Percentiles rank a stretch among this genome's conserved stretches.
Evolutionary conservation across 2,113 vertebrate genomes (phyloP).

Genomic region (Trichechus manatus): DNA sequence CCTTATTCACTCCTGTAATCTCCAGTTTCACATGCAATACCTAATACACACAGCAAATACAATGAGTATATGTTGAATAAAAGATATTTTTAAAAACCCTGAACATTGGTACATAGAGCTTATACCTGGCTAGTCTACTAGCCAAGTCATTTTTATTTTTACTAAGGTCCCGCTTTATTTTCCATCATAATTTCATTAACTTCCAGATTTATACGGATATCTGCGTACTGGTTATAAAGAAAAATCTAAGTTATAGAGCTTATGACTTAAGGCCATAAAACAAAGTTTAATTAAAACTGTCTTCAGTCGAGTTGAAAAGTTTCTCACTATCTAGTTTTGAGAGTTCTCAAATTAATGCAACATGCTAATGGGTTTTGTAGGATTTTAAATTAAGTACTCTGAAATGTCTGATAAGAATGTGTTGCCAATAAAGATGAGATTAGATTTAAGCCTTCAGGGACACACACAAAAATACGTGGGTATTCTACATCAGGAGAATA

Average conservation of each 20-base stretch:
- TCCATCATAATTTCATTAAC: conserved; percentile 71
- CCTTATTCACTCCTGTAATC: background rate
- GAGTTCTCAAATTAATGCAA: conserved; percentile 65
- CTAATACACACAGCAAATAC: background rate
- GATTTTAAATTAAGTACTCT: conserved; percentile 56
- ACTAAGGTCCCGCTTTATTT: conserved; percentile 9
- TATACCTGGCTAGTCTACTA: background rate
- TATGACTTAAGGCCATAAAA: conserved; percentile 75
- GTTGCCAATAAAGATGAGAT: conserved; percentile 34
- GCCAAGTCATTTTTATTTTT: background rate
- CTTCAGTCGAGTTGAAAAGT: conserved; percentile 67
- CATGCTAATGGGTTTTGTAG: conserved; percentile 50
- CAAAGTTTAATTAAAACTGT: conserved; percentile 84
- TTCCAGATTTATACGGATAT: conserved; percentile 67
- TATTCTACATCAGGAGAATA: background rate
- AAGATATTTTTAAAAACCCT: background rate
- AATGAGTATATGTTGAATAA: background rate
- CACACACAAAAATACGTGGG: background rate
- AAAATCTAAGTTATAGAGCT: conserved; percentile 79
- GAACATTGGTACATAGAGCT: background rate
- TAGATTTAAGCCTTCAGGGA: conserved; percentile 2
- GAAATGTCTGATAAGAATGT: conserved; percentile 37
- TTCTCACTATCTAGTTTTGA: conserved; percentile 53
- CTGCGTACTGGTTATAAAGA: conserved; percentile 66
- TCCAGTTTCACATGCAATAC: background rate